Evolutionary conservation across 1,140 invertebrate genomes (phyloP).

Genomic region (Popillia japonica): DNA sequence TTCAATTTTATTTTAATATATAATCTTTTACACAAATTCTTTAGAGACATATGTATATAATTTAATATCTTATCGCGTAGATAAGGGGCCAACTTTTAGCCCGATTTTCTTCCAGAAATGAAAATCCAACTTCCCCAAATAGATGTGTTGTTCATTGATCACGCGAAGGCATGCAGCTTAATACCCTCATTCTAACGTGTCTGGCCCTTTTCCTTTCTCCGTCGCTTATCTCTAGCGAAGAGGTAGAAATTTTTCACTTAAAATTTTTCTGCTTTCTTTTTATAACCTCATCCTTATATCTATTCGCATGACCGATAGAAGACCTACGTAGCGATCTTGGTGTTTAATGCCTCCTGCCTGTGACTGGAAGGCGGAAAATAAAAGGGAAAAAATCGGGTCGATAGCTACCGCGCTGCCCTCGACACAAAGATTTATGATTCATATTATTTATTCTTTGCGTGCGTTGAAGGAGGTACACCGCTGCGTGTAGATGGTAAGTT

Average conservation of each 20-base stretch:
- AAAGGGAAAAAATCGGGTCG: slow-evolving; percentile 11
- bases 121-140: neutral
- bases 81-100: too few relatives aligned
- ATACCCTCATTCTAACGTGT: neutral
- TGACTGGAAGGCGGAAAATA: slow-evolving; percentile 12
- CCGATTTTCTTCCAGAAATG: neutral
- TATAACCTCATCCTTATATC: neutral
- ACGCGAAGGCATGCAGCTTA: neutral
- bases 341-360: slow-evolving; percentile 16
- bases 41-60: too few relatives aligned
- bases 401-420: slow-evolving; percentile 12
- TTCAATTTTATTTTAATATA: too few relatives aligned
- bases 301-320: neutral
- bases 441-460: slow-evolving; percentile 43
- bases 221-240: neutral
- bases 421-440: slow-evolving; percentile 38
- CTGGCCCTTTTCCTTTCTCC: neutral
- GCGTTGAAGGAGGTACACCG: slow-evolving; percentile 12
- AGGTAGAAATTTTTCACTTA: slow-evolving; percentile 25
- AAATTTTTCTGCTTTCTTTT: neutral
- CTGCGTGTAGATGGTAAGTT: neutral
- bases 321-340: neutral
- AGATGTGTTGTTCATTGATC: neutral
- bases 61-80: too few relatives aligned
- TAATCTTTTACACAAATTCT: too few relatives aligned